Conservation (phyloP, 1,140 invertebrate genomes). For the Drosophila yakuba region DNA sequence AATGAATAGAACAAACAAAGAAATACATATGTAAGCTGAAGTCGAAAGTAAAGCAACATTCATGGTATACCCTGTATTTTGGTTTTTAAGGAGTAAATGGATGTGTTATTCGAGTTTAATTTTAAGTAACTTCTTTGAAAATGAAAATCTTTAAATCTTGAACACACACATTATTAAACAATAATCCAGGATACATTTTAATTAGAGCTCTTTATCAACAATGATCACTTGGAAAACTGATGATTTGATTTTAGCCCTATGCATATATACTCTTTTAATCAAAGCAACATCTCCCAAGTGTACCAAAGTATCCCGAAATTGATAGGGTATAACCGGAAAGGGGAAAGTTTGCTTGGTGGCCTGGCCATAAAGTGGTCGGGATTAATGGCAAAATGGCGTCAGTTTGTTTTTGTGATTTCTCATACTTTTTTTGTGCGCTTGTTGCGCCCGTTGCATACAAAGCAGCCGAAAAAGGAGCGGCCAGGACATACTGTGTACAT, state of each 20-base stretch:
- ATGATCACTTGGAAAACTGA: too few relatives aligned
- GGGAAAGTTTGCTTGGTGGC: conserved; percentile 63
- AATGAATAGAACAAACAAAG: conserved; percentile 57
- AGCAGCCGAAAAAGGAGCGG: conserved; percentile 34
- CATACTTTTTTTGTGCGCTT: conserved; percentile 33
- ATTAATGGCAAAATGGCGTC: conserved; percentile 81
- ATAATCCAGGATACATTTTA: too few relatives aligned
- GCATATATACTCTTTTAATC: background rate
- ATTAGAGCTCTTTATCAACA: too few relatives aligned
- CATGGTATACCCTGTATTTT: conserved; percentile 22
- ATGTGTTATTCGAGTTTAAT: background rate
- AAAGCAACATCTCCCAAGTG: background rate
- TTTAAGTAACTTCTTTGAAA: too few relatives aligned
- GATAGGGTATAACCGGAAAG: conserved; percentile 21
- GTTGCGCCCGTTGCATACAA: conserved; percentile 60
- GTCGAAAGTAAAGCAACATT: conserved; percentile 1
- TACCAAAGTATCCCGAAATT: background rate
- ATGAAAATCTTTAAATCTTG: too few relatives aligned
- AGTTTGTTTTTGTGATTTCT: conserved; percentile 63
- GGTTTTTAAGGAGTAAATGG: background rate
- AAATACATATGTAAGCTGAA: conserved; percentile 27
- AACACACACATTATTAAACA: too few relatives aligned
- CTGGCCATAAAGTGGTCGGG: conserved; percentile 71
- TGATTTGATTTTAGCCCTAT: background rate
- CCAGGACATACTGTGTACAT: conserved; percentile 24